A percentile compares a stretch with the other conserved stretches of the same genome.
Evolutionary conservation across 1,140 invertebrate species (phyloP).

Genomic region (Leptonema lineaticorne): DNA sequence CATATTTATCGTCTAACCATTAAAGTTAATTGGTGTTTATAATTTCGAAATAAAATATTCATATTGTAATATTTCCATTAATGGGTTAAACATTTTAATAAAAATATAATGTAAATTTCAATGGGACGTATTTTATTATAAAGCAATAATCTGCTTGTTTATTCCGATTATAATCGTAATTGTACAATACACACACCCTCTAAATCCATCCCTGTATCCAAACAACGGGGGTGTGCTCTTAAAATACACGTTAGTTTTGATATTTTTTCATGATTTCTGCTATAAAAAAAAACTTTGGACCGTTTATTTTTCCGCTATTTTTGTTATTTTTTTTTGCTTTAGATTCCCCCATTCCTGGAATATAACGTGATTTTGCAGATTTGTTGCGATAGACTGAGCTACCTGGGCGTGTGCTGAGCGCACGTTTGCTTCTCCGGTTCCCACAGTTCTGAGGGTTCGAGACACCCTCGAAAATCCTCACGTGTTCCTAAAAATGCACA

Average conservation of each 20-base stretch:
- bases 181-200: no score
- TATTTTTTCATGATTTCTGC: conserved; percentile 29
- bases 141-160: no score
- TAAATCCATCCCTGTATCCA: conserved; percentile 7
- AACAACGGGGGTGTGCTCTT: conserved; percentile 36
- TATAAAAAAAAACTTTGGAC: conserved; percentile 36
- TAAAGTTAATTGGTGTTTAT: no score
- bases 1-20: no score
- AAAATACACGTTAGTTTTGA: conserved; percentile 25
- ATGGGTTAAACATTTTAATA: no score
- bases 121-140: no score
- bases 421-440: conserved; percentile 18
- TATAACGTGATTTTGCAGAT: conserved; percentile 42
- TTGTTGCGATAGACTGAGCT: conserved; percentile 28
- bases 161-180: no score
- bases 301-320: conserved; percentile 43
- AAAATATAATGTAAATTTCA: no score
- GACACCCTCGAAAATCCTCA: not conserved
- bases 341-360: conserved; percentile 22
- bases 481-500: not conserved
- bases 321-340: conserved; percentile 38
- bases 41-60: no score
- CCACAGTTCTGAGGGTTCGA: conserved; percentile 13
- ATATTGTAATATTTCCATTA: no score
- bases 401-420: conserved; percentile 40